Evolutionary conservation across 2,113 vertebrate genomes (phyloP), one percentile per base, ranked within the genome.

Genomic region (Alexandromys fortis): DNA sequence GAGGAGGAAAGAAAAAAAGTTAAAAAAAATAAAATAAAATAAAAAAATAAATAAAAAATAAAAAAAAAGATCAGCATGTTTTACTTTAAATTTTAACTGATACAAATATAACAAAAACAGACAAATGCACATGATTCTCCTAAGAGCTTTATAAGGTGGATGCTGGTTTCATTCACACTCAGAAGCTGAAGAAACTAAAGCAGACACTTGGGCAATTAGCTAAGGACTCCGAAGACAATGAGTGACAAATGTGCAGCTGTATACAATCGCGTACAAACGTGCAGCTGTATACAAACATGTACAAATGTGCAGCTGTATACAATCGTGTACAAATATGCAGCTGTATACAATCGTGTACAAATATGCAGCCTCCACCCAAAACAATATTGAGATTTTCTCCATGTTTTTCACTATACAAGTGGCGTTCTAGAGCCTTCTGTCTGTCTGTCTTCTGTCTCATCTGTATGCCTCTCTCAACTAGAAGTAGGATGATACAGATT

Each of bases 161-260:
- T 7, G 4, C 5, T 38, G 76, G 77, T 83, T 86, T 89, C 42
- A 47, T 58, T 89, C 26, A 78, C 47, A 65, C 35, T 82, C 17
- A 33, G 88, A 45, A 73, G 82, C 79, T 17, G 5, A 92, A 61
- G n/a, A 96, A 67, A 92, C 77, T 67, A 26, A 94, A 55, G 67
- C 33, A 28, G 86, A 68, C 30, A 55, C 28, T 45, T 24, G 16
- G 33, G 3, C 68, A 21, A 68, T 79, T 92, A 52, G 42, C 89
- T 65, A 38, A 35, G 81, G 67, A 30, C 45, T 67, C 17, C 30
- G 63, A 61, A 86, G 47, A 33, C 10, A 26, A 5, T 5, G 9
- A 30, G 7, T 3, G 7, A 24, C 68, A 12, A 52, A 52, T 8
- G 49, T 52, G 70, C n/a, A 91, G 52, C 0, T n/a, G 8, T 38